Percentiles rank a stretch among this genome's conserved stretches.
phyloP scores from a whole-genome alignment of 2,797 vertebrate species.

The Xyrichtys novacula region DNA sequence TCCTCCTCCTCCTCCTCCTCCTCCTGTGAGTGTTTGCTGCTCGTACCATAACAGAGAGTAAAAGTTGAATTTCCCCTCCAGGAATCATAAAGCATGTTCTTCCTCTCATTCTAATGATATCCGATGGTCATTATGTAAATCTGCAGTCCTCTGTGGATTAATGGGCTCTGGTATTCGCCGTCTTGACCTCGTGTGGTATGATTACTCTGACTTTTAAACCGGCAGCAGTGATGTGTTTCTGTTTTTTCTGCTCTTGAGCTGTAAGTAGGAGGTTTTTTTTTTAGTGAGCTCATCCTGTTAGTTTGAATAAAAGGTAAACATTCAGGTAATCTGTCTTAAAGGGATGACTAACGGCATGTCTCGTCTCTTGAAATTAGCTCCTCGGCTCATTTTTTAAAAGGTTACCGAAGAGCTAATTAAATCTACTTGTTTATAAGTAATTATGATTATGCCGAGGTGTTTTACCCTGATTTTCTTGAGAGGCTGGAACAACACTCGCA shows the following conservation, averaged over 20 bases:
- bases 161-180: too few species aligned
- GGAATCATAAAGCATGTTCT: too few species aligned
- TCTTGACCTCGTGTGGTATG: too few species aligned
- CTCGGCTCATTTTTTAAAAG: not conserved
- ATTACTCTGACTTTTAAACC: too few species aligned
- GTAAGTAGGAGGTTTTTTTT: not conserved
- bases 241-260: not conserved
- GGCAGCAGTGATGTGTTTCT: not conserved
- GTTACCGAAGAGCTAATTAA: not conserved
- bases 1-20: too few species aligned
- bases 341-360: not conserved
- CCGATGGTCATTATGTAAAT: too few species aligned
- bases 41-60: too few species aligned
- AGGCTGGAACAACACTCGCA: not conserved
- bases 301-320: not conserved
- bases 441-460: not conserved
- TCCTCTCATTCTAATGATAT: too few species aligned
- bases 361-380: not conserved
- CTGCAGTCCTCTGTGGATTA: too few species aligned
- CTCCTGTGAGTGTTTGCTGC: too few species aligned
- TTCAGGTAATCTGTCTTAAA: not conserved
- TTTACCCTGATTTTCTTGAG: not conserved
- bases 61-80: too few species aligned
- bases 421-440: not conserved
- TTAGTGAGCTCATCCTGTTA: slow-evolving; percentile 1